These are phyloP conservation scores for Nasonovia ribisnigri DNA, from an alignment of 2,888 invertebrate genomes.

Conservation along the genomic window DNA sequence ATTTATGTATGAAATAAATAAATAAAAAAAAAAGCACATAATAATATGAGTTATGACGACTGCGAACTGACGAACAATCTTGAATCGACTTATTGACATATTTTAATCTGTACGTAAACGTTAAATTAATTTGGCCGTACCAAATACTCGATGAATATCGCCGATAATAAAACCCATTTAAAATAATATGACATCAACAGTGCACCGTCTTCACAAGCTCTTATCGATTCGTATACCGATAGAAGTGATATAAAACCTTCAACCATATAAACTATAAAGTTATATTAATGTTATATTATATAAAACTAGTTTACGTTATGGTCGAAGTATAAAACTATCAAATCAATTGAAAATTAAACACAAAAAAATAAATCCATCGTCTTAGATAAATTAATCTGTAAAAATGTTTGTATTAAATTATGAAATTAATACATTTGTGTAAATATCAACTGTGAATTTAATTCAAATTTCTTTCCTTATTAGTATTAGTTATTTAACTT, in stretches of 20 bases:
- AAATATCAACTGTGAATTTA: background rate
- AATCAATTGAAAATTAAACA: too few species aligned
- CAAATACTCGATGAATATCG: background rate
- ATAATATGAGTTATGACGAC: slow-evolving; percentile 10
- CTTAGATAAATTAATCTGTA: too few species aligned
- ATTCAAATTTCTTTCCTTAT: background rate
- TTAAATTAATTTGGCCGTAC: background rate
- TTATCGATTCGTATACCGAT: too few species aligned
- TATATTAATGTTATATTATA: too few species aligned
- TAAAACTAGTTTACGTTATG: too few species aligned
- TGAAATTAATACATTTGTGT: background rate
- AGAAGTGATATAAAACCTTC: too few species aligned
- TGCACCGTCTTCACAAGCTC: background rate
- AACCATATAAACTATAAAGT: too few species aligned
- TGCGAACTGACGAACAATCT: slow-evolving; percentile 5
- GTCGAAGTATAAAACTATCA: too few species aligned
- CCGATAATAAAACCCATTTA: background rate
- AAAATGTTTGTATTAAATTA: too few species aligned
- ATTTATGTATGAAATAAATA: too few species aligned
- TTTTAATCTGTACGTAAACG: slow-evolving; percentile 7
- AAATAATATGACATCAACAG: background rate
- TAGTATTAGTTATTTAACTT: slow-evolving; percentile 29
- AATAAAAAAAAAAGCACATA: too few species aligned
- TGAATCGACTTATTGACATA: background rate
- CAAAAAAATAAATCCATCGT: too few species aligned